A percentile compares a stretch with the other conserved stretches of the same genome.
Evolutionary conservation across 2,797 vertebrate genomes (phyloP).

Genomic region (Leucoraja ocellata): DNA sequence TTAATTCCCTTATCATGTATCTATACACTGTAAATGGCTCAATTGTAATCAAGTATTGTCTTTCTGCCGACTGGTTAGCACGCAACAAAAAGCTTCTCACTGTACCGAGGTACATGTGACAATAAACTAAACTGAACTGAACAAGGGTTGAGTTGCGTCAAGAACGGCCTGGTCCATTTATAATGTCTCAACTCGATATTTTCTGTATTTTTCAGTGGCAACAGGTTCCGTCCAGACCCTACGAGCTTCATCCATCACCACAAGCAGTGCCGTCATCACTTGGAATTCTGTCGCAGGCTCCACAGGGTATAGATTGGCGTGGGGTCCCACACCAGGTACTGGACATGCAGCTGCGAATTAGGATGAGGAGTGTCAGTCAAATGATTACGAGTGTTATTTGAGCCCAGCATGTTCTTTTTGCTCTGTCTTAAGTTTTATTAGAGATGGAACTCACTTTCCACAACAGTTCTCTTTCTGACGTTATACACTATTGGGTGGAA

Average conservation of each 20-base stretch:
- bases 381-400: neutral
- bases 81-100: too few species aligned
- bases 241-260: slow-evolving; percentile 67
- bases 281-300: slow-evolving; percentile 78
- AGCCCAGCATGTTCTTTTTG: neutral
- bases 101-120: too few species aligned
- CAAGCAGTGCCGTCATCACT: slow-evolving; percentile 60
- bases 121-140: too few species aligned
- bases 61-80: too few species aligned
- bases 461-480: neutral
- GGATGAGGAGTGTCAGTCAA: neutral
- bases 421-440: neutral
- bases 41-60: too few species aligned
- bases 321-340: slow-evolving; percentile 77
- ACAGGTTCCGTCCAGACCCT: slow-evolving; percentile 71
- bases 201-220: slow-evolving; percentile 61
- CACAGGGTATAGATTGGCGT: slow-evolving; percentile 75
- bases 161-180: too few species aligned
- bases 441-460: neutral
- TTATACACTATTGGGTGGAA: neutral
- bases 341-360: neutral
- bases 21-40: too few species aligned
- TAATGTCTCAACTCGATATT: neutral
- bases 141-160: too few species aligned
- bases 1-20: too few species aligned